Evolutionary conservation across 2,113 vertebrate genomes (phyloP).

Genomic region (Tor tambroides): DNA sequence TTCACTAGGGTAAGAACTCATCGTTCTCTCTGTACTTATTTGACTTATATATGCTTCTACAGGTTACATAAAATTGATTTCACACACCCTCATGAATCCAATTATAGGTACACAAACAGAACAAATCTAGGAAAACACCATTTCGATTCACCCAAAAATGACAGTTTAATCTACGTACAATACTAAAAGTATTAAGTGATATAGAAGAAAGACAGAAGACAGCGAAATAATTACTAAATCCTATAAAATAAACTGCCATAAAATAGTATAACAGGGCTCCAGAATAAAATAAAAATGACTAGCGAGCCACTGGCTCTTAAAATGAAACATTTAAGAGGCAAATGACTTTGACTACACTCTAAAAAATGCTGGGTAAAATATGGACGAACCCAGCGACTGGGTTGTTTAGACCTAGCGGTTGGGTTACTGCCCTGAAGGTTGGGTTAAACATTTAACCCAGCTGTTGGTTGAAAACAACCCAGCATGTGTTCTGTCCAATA

Average conservation of each 20-base stretch:
- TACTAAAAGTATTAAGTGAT: neutral
- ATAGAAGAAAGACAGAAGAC: neutral
- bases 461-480: too few relatives aligned
- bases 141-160: conserved; percentile 58
- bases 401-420: too few relatives aligned
- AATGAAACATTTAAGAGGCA: neutral
- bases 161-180: conserved; percentile 35
- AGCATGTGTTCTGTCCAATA: too few relatives aligned
- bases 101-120: conserved; percentile 60
- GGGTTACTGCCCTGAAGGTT: too few relatives aligned
- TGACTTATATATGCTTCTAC: conserved; percentile 50
- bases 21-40: conserved; percentile 57
- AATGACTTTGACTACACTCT: neutral
- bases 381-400: too few relatives aligned
- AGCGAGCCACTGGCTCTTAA: neutral
- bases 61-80: conserved; percentile 61
- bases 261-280: conserved; percentile 2
- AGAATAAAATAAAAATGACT: conserved; percentile 22
- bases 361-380: too few relatives aligned
- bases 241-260: neutral
- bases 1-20: conserved; percentile 60
- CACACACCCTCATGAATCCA: conserved; percentile 64
- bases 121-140: conserved; percentile 54
- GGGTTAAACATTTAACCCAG: too few relatives aligned
- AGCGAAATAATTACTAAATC: neutral